Base-by-base conservation (phyloP, 2,797 vertebrate species). In the Dermochelys coriacea region DNA sequence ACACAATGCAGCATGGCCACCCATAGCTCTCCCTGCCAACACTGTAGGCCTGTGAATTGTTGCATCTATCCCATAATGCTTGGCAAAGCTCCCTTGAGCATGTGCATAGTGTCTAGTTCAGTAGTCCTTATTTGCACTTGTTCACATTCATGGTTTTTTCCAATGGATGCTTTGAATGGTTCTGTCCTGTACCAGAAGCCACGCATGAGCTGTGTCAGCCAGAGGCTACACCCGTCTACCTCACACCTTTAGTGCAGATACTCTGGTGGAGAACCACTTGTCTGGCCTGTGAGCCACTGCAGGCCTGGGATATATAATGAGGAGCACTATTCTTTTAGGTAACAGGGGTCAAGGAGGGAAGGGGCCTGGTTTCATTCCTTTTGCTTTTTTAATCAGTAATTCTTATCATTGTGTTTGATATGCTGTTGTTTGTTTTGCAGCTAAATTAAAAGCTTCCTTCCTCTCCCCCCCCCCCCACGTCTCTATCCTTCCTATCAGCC, bases 21-120 rank as follows among this genome's bases (percentile, higher is more conserved):
- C 41, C 64, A 18, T 18, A 1, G 16, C 47, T 84, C 11, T 8
- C 19, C 1, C 25, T 78, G 41, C 47, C 74, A 29, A 41, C 37
- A 71, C 10, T 37, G 68, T 71, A 12, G 45, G 74, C 14, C 45
- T 77, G 45, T 45, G 45, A 77, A 77, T 77, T 27, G 25, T 1
- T 0, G 3, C 2, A 0, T 1, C 75, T 57, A 14, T 57, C 82
- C 82, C 52, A 5, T n/a, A 79, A 80, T 92, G 37, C 18, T 61
- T 0, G 0, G 29, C 75, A 57, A 86, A 0, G 0, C 8, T 68
- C 47, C 8, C 14, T 85, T 25, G 0, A 2, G 0, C 12, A 9
- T 31, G 9, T 1, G 1, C 79, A 6, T 0, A 1, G 68, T n/a
- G 21, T 1, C 0, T 5, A 68, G 16, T 34, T 29, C 41, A 29